Evolutionary conservation across 2,113 vertebrate species (phyloP).

Genomic region (Cheilinus undulatus): DNA sequence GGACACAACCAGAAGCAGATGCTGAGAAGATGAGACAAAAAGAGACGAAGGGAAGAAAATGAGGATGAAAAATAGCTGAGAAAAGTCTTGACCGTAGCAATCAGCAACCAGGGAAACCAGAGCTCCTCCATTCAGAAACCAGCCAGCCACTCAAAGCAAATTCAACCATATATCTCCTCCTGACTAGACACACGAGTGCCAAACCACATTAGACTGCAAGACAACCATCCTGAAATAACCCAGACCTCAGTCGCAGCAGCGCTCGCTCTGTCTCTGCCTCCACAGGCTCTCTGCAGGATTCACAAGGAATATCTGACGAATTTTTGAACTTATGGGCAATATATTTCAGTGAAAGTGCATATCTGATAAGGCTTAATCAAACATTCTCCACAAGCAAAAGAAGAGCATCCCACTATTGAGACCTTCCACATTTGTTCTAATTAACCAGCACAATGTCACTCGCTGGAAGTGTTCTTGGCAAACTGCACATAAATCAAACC

Average conservation of each 20-base stretch:
- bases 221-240: constrained; percentile 63
- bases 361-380: neutral
- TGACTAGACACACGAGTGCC: constrained; percentile 58
- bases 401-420: neutral
- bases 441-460: constrained; percentile 32
- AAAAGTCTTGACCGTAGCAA: constrained; percentile 45
- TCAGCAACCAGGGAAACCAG: constrained; percentile 56
- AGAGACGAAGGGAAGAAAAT: constrained; percentile 21
- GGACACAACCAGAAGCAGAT: constrained; percentile 5
- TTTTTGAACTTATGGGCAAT: constrained; percentile 24
- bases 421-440: constrained; percentile 20
- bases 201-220: constrained; percentile 59
- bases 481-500: constrained; percentile 37
- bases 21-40: constrained; percentile 17
- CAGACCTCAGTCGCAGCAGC: constrained; percentile 49
- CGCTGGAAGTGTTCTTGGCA: constrained; percentile 11
- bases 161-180: constrained; percentile 58
- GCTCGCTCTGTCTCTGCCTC: constrained; percentile 32
- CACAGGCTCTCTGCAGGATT: constrained; percentile 41
- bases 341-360: constrained; percentile 19
- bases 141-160: constrained; percentile 57
- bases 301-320: constrained; percentile 35
- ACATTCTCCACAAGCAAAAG: constrained; percentile 6
- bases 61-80: constrained; percentile 35
- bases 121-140: constrained; percentile 51